A percentile compares a stretch with the other conserved stretches of the same genome.
Evolutionary conservation across 1,140 invertebrate genomes (phyloP).

Genomic region (Artemia franciscana): DNA sequence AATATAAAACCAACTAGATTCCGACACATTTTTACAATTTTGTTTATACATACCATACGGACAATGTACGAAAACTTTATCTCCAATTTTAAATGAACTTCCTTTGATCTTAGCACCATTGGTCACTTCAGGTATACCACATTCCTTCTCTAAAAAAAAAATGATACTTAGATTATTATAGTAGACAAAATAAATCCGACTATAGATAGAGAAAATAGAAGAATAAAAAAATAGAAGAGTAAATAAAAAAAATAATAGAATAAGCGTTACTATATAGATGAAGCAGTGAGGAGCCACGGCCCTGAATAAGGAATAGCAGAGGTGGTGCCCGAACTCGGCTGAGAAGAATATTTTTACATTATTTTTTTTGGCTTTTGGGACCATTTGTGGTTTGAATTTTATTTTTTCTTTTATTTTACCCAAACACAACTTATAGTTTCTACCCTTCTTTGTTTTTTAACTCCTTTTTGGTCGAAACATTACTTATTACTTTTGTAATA

Average conservation of each 20-base stretch:
- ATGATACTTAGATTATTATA: constrained; percentile 6
- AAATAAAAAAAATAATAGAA: background rate
- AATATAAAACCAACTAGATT: background rate
- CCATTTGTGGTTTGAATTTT: too few relatives aligned
- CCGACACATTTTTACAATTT: too few relatives aligned
- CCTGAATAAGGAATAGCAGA: too few relatives aligned
- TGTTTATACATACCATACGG: constrained; percentile 19
- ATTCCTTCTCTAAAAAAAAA: background rate
- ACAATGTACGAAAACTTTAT: constrained; percentile 23
- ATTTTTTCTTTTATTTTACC: too few relatives aligned
- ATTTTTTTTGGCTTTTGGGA: too few relatives aligned
- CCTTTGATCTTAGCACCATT: constrained; percentile 21
- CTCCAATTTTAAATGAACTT: constrained; percentile 24
- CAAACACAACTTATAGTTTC: too few relatives aligned
- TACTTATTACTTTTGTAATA: too few relatives aligned
- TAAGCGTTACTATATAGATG: background rate
- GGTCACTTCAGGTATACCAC: constrained; percentile 14
- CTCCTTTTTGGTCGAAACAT: too few relatives aligned
- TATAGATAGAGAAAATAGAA: background rate
- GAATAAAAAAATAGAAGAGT: background rate
- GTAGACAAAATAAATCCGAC: background rate
- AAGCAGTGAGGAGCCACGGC: too few relatives aligned
- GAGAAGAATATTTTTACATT: too few relatives aligned
- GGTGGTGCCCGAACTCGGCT: too few relatives aligned
- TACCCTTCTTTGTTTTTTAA: too few relatives aligned